A percentile compares a stretch with the other conserved stretches of the same genome.
Conservation (phyloP, 2,113 vertebrate genomes). For the Phainopepla nitens region DNA sequence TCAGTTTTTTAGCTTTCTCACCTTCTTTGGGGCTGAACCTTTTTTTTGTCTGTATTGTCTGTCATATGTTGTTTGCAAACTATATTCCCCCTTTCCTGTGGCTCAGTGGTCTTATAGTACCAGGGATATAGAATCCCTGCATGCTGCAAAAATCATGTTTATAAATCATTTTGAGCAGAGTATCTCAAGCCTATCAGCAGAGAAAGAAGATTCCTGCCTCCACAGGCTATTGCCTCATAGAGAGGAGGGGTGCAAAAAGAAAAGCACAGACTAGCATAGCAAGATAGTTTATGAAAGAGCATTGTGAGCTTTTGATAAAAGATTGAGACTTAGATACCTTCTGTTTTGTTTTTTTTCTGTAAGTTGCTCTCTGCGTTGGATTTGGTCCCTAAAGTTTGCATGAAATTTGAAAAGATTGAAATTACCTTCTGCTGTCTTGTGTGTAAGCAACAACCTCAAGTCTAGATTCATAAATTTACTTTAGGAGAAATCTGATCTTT, state of each 20-base stretch:
- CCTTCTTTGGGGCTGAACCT: background rate
- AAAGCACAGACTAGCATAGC: background rate
- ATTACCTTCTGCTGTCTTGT: background rate
- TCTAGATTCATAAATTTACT: background rate
- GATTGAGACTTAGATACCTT: background rate
- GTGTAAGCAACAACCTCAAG: background rate
- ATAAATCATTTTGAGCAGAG: background rate
- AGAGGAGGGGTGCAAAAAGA: background rate
- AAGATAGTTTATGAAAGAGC: background rate
- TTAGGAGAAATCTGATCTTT: background rate
- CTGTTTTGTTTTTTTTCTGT: background rate
- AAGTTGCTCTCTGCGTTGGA: background rate
- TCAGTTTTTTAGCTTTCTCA: background rate
- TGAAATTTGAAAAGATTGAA: background rate
- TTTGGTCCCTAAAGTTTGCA: background rate
- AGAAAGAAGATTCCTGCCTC: background rate
- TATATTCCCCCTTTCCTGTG: background rate
- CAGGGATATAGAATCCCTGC: background rate
- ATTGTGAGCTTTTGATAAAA: background rate
- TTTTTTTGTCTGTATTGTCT: background rate
- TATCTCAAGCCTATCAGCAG: background rate
- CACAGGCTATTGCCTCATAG: background rate
- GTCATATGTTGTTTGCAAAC: background rate
- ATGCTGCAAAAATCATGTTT: background rate
- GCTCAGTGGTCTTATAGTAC: background rate